A percentile compares a stretch with the other conserved stretches of the same genome.
Conservation (phyloP, 2,888 invertebrate genomes). For the Dasypolia templi region DNA sequence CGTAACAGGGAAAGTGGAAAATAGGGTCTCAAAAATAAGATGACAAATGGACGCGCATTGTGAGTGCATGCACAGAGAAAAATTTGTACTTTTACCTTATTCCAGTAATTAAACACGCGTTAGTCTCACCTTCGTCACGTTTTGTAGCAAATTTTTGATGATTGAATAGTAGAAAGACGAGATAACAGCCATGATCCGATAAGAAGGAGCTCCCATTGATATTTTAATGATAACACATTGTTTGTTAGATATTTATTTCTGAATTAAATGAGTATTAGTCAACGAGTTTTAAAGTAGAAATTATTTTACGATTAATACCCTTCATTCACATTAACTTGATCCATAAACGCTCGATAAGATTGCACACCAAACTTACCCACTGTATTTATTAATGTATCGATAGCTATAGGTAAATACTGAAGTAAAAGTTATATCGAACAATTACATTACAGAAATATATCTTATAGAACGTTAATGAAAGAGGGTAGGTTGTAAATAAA, state of each 20-base stretch:
- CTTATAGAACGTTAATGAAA: slow-evolving; percentile 51
- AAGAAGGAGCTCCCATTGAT: slow-evolving; percentile 15
- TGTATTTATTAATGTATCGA: slow-evolving; percentile 27
- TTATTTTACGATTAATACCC: slow-evolving; percentile 19
- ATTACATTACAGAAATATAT: slow-evolving; percentile 5
- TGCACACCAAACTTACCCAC: slow-evolving; percentile 46
- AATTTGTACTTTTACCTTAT: slow-evolving; percentile 72
- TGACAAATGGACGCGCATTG: slow-evolving; percentile 67
- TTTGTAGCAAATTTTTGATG: slow-evolving; percentile 33
- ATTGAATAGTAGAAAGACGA: slow-evolving; percentile 25
- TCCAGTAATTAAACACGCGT: slow-evolving; percentile 64
- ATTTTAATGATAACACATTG: slow-evolving; percentile 58
- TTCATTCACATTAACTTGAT: slow-evolving; percentile 9
- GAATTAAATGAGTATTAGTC: slow-evolving; percentile 37
- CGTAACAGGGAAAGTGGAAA: slow-evolving; percentile 57
- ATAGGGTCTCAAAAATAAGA: slow-evolving; percentile 60
- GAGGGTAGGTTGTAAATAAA: slow-evolving; percentile 23
- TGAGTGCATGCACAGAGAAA: slow-evolving; percentile 70
- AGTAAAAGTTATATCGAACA: slow-evolving; percentile 43
- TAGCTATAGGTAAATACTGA: slow-evolving; percentile 46
- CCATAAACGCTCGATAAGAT: slow-evolving; percentile 57
- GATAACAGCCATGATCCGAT: slow-evolving; percentile 7
- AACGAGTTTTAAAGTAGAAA: slow-evolving; percentile 22
- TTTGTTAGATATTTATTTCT: slow-evolving; percentile 58
- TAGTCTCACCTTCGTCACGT: slow-evolving; percentile 55